A percentile compares a stretch with the other conserved stretches of the same genome.
Evolutionary conservation across 30 jellyfish, hydroid and myxozoan genomes (phyloP).

Genomic region (Aurelia aurita complex sp. Pacific): DNA sequence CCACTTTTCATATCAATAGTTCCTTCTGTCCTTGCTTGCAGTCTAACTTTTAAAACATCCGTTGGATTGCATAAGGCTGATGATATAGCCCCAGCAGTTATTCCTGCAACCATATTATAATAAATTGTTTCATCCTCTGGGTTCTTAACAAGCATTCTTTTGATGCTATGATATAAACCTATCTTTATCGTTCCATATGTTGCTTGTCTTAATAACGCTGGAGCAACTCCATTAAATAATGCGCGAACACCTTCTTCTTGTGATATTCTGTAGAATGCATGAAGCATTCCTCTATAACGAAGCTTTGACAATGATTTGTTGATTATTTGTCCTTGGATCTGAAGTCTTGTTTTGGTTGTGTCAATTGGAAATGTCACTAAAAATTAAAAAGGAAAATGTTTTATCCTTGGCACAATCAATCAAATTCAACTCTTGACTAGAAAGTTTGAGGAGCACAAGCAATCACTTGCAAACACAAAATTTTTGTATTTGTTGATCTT

Average conservation of each 20-base stretch:
- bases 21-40: constrained; percentile 91
- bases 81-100: constrained; percentile 89
- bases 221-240: constrained; percentile 86
- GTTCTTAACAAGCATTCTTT: constrained; percentile 53
- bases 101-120: constrained; percentile 82
- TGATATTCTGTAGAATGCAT: constrained; percentile 79
- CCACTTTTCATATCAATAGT: constrained; percentile 32
- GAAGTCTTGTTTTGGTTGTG: constrained; percentile 94
- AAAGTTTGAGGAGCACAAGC: too few relatives aligned
- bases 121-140: constrained; percentile 86
- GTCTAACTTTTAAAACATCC: constrained; percentile 90
- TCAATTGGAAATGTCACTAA: constrained; percentile 95
- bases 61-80: constrained; percentile 95
- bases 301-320: constrained; percentile 67
- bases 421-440: too few relatives aligned
- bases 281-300: constrained; percentile 96
- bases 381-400: background rate
- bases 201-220: constrained; percentile 95
- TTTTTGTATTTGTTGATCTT: too few relatives aligned
- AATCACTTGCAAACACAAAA: too few relatives aligned
- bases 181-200: constrained; percentile 96
- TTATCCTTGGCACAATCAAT: too few relatives aligned
- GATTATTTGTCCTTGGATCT: constrained; percentile 95
- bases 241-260: constrained; percentile 87
- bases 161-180: constrained; percentile 94